These are phyloP conservation scores for Cheirogaleus major DNA, from an alignment of 2,797 vertebrate species.

Conservation along the genomic window DNA sequence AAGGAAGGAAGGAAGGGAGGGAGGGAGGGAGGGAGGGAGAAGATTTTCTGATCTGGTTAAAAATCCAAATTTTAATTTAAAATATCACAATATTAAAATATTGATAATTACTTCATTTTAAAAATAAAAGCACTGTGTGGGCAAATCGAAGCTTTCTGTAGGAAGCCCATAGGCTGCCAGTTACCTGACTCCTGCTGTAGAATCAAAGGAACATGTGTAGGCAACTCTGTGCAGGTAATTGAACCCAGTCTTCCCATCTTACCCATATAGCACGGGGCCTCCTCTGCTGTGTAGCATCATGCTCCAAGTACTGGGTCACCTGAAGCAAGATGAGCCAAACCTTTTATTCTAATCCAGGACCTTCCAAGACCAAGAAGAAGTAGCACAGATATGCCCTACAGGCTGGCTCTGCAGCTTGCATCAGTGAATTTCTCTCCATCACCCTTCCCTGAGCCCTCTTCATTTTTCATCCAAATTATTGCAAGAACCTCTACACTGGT, in stretches of 20 bases:
- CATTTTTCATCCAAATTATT: neutral
- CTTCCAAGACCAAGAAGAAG: neutral
- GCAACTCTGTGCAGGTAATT: accelerated
- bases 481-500: neutral
- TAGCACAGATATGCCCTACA: neutral
- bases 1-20: neutral
- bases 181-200: neutral
- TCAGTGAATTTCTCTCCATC: neutral
- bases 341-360: neutral
- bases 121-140: neutral
- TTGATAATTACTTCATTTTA: neutral
- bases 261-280: no score
- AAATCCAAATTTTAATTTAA: slow-evolving; percentile 13
- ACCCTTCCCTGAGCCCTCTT: neutral
- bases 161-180: neutral
- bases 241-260: neutral
- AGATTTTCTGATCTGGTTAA: neutral
- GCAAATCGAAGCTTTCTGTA: neutral
- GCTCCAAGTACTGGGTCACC: neutral
- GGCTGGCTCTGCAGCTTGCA: neutral
- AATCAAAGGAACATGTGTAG: neutral
- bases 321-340: neutral
- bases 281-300: neutral
- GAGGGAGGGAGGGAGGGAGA: neutral
- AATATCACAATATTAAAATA: neutral